Base-by-base conservation (phyloP, 1,140 invertebrate genomes). In the Nixonia krombeini region DNA sequence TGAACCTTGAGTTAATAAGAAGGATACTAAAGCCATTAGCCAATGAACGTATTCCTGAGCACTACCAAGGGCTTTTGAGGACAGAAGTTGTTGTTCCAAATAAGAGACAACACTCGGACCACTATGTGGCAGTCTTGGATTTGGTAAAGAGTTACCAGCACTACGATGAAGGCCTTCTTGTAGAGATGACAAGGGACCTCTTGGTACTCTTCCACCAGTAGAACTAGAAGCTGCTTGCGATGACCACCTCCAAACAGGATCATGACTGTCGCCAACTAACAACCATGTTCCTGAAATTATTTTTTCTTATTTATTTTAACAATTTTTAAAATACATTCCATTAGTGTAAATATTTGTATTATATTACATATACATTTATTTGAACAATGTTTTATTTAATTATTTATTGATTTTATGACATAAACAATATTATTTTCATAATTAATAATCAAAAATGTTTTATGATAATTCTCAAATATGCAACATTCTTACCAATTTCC, bases 21-120 rank as follows among this genome's bases (percentile, higher is more conserved):
- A 93, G 46, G 91, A 85, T 26, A 93, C 90, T 9, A 92, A 88
- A 9, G 90, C 88, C 26, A 91, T 82, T 29, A 94, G 75, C 93
- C 93, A 95, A 81, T 93, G 91, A 46, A 89, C 85, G 74, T 93
- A 96, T 84, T 96, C 94, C 13, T 86, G 80, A 0, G 87, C 66
- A 7, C 93, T 94, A 0, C 89, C 85, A 8, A 96, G 82, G 23
- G 89, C 87, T 58, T 89, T 84, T 42, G 92, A 88, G 25, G 90
- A 87, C 2, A 90, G 85, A 42, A 95, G 78, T 75, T 95, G 93
- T 66, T 89, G 88, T 78, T 95, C 93, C 15, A 96, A 85, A 80
- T 93, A 93, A 51, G 90, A 91, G 13, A 93, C 77, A 16, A 85
- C 76, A 25, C 80, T 82, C 0, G 79, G 69, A 18, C 73, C 79